Evolutionary conservation across 2,888 invertebrate species (phyloP), one percentile per base, ranked within the genome.

Genomic region (Phasia obesa): DNA sequence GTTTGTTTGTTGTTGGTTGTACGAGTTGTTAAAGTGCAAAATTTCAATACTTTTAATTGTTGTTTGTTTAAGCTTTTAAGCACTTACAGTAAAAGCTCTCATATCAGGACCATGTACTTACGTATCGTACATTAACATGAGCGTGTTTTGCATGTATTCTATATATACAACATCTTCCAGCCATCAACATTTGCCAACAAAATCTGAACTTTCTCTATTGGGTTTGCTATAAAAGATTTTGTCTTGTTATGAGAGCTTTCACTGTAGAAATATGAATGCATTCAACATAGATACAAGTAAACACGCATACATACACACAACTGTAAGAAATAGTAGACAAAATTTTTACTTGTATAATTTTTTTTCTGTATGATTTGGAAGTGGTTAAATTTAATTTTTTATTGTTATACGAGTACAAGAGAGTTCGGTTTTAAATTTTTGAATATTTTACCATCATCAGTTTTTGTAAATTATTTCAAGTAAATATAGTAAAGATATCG

Each of bases 241-340:
- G 53, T 77, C 76, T 70, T 77, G 77, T 55, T 77, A 77, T 77
- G 77, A 70, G 77, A 77, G 77, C 77, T 77, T 77, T 77, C 77
- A 77, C 77, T 77, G 77, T 38, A 77, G 62, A 35, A 77, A 77
- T 77, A 77, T 77, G 70, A 77, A 77, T 77, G 77, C 77, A 77
- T 77, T 77, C 62, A 77, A 77, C 77, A 77, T 70, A 55, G 77
- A 77, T 55, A 77, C 70, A 44, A 77, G 77, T 64, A 77, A 70
- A 57, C 77, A 77, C 77, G 70, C 47, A 77, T 77, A 77, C 77
- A 77, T 77, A 77, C 77, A 77, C 47, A 77, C 77, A 77, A 49
- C 77, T 77, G 77, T 21, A 77, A 77, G 47, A 77, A 77, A 70
- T 70, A 55, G 31, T 65, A 79, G 74, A 79, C 57, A 73, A 59